Evolutionary conservation across 1,140 invertebrate species (phyloP), one percentile per base, ranked within the genome.

Genomic region (Gonioctena quinquepunctata): DNA sequence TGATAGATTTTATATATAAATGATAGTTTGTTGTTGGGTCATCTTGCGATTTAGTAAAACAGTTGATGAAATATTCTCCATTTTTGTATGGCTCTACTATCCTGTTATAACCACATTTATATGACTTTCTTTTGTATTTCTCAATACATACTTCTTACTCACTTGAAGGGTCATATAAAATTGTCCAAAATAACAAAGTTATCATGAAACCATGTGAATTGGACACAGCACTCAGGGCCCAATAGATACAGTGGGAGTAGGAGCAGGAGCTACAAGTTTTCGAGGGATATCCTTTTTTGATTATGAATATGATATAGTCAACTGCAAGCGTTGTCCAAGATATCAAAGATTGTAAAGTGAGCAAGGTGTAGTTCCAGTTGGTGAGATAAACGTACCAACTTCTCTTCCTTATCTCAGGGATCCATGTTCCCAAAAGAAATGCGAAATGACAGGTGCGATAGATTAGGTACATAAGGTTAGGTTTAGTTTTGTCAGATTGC

Each of bases 331-430:
- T 42, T n/a, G 16, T 42, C 33, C 33, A 42, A 42, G 11, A 42
- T 3, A 42, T 42, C 33, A 42, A 11, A 42, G 84, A 80, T 76
- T 86, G 89, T 0, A 78, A 21, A 0, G 84, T 77, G 4, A 88
- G 84, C 0, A 90, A 73, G 21, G 86, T 75, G 69, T 90, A 86
- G 21, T 90, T 91, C 91, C 91, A 93, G 80, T 93, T 90, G 26
- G 91, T 93, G 69, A 93, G 85, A 78, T 91, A 93, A 60, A 92
- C 91, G 25, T 89, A 13, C 48, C 48, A 80, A 89, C 89, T 91
- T 68, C 86, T 85, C 1, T 79, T 69, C 74, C 6, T 21, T 16
- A 57, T 13, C 13, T 16, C 48, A 13, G 66, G 19, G 16, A 28
- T 16, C 63, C 63, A 66, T 52, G 89, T 85, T 13, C 66, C 71